Percentiles rank a stretch among this genome's conserved stretches.
phyloP scores from a whole-genome alignment of 1,140 invertebrate genomes.

The Cyclina sinensis region DNA sequence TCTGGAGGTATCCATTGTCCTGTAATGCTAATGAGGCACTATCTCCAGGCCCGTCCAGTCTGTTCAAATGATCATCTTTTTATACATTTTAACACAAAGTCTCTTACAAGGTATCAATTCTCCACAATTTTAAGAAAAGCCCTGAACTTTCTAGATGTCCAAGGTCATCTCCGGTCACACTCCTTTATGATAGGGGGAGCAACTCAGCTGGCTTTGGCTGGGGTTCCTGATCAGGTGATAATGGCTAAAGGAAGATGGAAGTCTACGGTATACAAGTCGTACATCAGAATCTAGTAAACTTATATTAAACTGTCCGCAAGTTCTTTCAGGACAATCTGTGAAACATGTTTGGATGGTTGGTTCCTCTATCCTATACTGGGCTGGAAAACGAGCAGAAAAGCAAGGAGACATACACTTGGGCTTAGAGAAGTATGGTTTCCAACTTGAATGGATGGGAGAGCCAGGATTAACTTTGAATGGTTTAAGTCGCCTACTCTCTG shows the following conservation, averaged over 20 bases:
- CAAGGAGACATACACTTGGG: background rate
- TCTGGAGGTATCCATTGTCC: background rate
- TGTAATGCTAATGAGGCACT: background rate
- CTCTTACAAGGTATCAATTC: background rate
- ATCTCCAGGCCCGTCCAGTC: background rate
- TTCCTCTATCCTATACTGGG: background rate
- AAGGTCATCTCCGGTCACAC: background rate
- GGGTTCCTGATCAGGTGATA: background rate
- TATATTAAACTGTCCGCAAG: background rate
- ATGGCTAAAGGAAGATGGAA: conserved; percentile 2
- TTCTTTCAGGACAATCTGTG: background rate
- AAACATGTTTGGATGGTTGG: background rate
- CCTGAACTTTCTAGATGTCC: background rate
- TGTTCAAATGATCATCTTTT: background rate
- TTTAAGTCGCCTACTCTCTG: background rate
- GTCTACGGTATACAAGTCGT: background rate
- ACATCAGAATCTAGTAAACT: background rate
- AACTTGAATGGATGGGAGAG: background rate
- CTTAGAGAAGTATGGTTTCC: background rate
- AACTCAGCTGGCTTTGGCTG: background rate
- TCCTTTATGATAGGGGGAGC: background rate
- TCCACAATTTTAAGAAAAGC: background rate
- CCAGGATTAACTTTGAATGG: background rate
- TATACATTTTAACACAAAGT: background rate
- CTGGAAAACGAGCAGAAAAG: background rate